These are phyloP conservation scores for Sitobion miscanthi DNA, from an alignment of 1,140 invertebrate species.

Conservation along the genomic window DNA sequence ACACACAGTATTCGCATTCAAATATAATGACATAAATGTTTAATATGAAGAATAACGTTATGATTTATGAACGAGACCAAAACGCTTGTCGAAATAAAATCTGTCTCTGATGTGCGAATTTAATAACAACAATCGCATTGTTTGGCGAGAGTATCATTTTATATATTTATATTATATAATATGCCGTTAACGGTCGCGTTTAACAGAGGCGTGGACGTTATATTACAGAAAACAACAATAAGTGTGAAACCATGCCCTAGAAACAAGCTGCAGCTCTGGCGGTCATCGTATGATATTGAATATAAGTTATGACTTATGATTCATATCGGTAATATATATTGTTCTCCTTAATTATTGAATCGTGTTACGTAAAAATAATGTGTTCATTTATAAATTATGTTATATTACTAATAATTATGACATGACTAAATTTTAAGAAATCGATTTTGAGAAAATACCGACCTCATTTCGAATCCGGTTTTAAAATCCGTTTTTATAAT, in stretches of 20 bases:
- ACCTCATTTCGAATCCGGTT: background rate
- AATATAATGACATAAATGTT: slow-evolving; percentile 9
- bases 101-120: background rate
- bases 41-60: background rate
- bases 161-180: no score
- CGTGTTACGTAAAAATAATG: background rate
- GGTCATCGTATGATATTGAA: background rate
- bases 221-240: background rate
- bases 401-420: no score
- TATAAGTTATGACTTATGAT: background rate
- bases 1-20: background rate
- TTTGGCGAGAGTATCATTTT: background rate
- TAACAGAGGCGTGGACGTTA: background rate
- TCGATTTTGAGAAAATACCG: background rate
- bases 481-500: background rate
- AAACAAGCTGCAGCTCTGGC: background rate
- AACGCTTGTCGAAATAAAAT: background rate
- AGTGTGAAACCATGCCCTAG: background rate
- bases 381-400: no score
- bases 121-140: background rate
- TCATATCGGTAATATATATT: background rate
- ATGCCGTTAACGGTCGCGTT: background rate
- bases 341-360: background rate
- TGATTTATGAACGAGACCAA: background rate
- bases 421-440: background rate